Evolutionary conservation across 2,797 vertebrate genomes (phyloP).

Genomic region (Oreochromis mossambicus): DNA sequence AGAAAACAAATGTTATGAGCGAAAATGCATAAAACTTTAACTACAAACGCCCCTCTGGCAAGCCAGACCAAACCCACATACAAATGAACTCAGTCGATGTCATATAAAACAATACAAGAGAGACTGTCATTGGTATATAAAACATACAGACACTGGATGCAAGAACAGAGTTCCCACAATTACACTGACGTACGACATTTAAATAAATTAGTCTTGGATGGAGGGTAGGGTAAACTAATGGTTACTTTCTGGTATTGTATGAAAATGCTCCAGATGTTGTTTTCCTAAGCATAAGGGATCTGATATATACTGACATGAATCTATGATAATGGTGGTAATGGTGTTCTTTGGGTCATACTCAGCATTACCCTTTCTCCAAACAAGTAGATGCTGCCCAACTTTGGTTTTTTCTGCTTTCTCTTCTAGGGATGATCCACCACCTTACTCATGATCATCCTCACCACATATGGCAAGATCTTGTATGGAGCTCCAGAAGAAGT

Average conservation of each 20-base stretch:
- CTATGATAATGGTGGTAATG: not conserved
- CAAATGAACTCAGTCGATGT: conserved; percentile 14
- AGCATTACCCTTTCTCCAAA: not conserved
- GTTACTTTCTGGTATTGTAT: not conserved
- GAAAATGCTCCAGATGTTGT: conserved; percentile 15
- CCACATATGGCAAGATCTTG: not conserved
- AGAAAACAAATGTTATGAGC: conserved; percentile 52
- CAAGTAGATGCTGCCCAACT: not conserved
- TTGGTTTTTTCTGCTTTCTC: not conserved
- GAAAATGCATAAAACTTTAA: conserved; percentile 40
- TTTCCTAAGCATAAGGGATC: not conserved
- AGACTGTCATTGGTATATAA: conserved; percentile 10
- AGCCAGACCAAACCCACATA: conserved; percentile 13
- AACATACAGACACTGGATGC: not conserved
- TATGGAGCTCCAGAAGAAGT: not conserved
- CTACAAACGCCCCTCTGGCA: conserved; percentile 21
- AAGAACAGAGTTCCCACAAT: not conserved
- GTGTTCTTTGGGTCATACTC: not conserved
- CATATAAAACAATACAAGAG: conserved; percentile 23
- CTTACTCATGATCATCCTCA: not conserved
- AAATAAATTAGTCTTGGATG: not conserved
- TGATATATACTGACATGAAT: not conserved
- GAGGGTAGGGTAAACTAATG: not conserved
- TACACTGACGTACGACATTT: not conserved
- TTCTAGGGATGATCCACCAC: not conserved